phyloP scores from a whole-genome alignment of 2,113 vertebrate genomes.

The Pollimyrus isidori region DNA sequence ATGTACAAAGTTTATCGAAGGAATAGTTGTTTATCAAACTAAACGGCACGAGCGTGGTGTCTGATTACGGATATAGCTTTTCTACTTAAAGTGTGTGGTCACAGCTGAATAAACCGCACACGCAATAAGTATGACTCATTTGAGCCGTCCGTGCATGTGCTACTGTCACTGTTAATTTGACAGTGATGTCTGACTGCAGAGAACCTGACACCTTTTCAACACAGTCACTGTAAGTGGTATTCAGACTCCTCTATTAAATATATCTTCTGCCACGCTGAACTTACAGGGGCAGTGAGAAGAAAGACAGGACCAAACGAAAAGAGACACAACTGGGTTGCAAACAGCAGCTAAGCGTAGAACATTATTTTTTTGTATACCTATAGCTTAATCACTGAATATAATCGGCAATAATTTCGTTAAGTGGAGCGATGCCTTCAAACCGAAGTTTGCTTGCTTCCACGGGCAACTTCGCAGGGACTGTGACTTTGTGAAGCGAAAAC shows the following conservation, averaged over 20 bases:
- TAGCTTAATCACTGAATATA: not conserved
- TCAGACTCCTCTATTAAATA: not conserved
- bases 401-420: not conserved
- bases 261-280: not conserved
- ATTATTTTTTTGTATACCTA: not conserved
- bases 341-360: not conserved
- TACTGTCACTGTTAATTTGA: not conserved
- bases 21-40: not conserved
- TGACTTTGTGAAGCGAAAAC: constrained; percentile 12
- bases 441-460: constrained; percentile 10
- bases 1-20: not conserved
- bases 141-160: not conserved
- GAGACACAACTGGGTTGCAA: not conserved
- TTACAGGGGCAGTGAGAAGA: not conserved
- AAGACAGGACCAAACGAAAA: not conserved
- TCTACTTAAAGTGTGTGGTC: not conserved
- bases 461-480: constrained; percentile 2
- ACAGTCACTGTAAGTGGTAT: not conserved
- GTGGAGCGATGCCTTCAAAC: not conserved
- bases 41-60: not conserved
- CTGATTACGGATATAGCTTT: not conserved
- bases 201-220: not conserved
- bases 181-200: not conserved
- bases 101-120: not conserved
- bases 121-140: not conserved